Evolutionary conservation across 2,888 invertebrate species (phyloP).

Genomic region (Cremastinae sp.): DNA sequence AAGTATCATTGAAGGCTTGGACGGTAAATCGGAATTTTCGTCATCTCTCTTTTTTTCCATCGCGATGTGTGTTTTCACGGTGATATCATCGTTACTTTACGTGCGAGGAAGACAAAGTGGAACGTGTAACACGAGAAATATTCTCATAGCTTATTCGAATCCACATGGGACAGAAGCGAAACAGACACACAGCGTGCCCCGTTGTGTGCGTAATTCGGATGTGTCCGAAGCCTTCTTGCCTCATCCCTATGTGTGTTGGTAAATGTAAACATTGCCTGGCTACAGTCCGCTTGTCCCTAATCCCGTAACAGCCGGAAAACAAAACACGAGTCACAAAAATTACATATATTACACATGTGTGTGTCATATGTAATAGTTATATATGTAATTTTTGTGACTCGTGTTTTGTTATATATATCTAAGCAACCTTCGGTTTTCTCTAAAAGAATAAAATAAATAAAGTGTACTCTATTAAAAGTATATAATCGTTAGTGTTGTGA

Average conservation of each 20-base stretch:
- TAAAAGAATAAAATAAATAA: too few species aligned
- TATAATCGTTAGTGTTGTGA: too few species aligned
- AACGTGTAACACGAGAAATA: constrained; percentile 16
- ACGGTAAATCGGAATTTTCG: constrained; percentile 36
- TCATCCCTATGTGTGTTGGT: background rate
- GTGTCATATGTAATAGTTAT: too few species aligned
- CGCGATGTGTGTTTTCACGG: constrained; percentile 9
- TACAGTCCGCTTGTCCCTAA: too few species aligned
- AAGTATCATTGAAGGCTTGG: constrained; percentile 34
- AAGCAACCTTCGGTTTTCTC: too few species aligned
- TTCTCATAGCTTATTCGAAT: constrained; percentile 17
- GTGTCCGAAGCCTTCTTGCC: constrained; percentile 18
- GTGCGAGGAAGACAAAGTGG: constrained; percentile 57
- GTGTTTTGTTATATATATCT: too few species aligned
- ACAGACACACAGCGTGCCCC: background rate
- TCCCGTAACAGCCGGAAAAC: too few species aligned
- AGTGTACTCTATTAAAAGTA: too few species aligned
- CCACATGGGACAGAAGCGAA: constrained; percentile 12
- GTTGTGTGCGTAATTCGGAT: constrained; percentile 47
- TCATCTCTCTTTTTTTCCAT: constrained; percentile 8
- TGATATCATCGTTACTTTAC: constrained; percentile 58
- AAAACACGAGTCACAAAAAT: too few species aligned
- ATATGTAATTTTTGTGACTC: too few species aligned
- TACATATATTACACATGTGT: too few species aligned
- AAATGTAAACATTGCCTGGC: background rate